phyloP scores from a whole-genome alignment of 2,113 vertebrate genomes.

The Picathartes gymnocephalus region DNA sequence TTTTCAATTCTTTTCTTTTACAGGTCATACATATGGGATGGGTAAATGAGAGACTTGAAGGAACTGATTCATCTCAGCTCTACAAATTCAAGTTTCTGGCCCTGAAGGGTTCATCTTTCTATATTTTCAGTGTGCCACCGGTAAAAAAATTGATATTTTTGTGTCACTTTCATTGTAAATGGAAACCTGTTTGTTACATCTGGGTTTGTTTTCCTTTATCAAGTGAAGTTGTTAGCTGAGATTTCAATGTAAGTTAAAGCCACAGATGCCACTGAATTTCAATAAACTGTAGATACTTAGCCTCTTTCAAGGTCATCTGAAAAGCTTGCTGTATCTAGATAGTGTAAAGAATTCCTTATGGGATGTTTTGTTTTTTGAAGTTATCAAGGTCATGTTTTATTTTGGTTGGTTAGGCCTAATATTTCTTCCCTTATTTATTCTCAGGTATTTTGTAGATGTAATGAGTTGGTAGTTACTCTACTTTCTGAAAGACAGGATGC shows the following conservation, averaged over 20 bases:
- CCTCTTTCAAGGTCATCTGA: neutral
- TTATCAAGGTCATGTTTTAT: neutral
- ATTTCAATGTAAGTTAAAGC: neutral
- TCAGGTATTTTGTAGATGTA: neutral
- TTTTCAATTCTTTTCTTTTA: constrained; percentile 59
- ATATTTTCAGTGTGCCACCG: constrained; percentile 85
- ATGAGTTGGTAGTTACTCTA: neutral
- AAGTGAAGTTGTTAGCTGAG: neutral
- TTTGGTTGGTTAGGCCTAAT: neutral
- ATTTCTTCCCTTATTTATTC: neutral
- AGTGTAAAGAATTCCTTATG: neutral
- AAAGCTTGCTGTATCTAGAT: neutral
- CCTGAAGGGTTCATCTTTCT: constrained; percentile 85
- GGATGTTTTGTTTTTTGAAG: neutral
- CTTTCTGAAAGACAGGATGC: neutral
- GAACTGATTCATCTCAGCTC: constrained; percentile 61
- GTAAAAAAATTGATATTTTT: constrained; percentile 70
- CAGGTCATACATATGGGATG: constrained; percentile 94
- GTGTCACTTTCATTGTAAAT: neutral
- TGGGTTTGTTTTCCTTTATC: neutral
- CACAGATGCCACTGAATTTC: neutral
- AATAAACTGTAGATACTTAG: neutral
- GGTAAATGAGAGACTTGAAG: constrained; percentile 82
- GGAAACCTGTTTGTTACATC: neutral
- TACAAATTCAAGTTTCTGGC: constrained; percentile 86